phyloP scores from a whole-genome alignment of 2,888 invertebrate genomes.

The Parascotia fuliginaria region DNA sequence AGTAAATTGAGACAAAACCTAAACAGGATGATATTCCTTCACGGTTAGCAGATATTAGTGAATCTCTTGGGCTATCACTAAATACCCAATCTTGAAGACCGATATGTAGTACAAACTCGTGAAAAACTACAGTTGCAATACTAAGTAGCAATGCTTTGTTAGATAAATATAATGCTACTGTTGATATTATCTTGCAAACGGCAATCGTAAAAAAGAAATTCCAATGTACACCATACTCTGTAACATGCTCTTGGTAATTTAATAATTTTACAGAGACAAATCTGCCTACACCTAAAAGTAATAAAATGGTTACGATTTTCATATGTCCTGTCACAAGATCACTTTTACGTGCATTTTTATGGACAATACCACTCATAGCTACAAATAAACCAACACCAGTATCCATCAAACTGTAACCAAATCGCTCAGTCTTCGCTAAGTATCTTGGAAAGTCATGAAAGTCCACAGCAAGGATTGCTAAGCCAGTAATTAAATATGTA shows the following conservation, averaged over 20 bases:
- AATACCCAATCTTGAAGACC: slow-evolving; percentile 91
- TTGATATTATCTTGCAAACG: slow-evolving; percentile 90
- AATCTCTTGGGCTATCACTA: slow-evolving; percentile 81
- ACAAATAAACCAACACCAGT: slow-evolving; percentile 96
- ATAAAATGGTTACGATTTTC: slow-evolving; percentile 63
- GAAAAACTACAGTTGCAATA: slow-evolving; percentile 83
- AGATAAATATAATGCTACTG: slow-evolving; percentile 85
- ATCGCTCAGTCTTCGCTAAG: slow-evolving; percentile 94
- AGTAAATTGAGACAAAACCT: slow-evolving; percentile 94
- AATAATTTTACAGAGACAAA: slow-evolving; percentile 86
- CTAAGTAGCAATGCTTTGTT: slow-evolving; percentile 84
- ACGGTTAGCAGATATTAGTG: slow-evolving; percentile 92
- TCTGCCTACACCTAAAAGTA: slow-evolving; percentile 88
- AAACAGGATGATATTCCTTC: slow-evolving; percentile 95
- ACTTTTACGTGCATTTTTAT: slow-evolving; percentile 67
- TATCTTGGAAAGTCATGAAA: slow-evolving; percentile 94
- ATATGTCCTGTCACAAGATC: slow-evolving; percentile 67
- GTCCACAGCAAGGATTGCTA: slow-evolving; percentile 97
- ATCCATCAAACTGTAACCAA: slow-evolving; percentile 97
- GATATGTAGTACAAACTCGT: slow-evolving; percentile 88
- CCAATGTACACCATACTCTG: slow-evolving; percentile 99
- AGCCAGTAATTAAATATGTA: slow-evolving; percentile 90
- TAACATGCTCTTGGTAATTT: slow-evolving; percentile 94
- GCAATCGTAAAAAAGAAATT: slow-evolving; percentile 99
- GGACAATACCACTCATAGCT: slow-evolving; percentile 91